phyloP scores from a whole-genome alignment of 2,113 vertebrate species.

The Dinomys branickii region DNA sequence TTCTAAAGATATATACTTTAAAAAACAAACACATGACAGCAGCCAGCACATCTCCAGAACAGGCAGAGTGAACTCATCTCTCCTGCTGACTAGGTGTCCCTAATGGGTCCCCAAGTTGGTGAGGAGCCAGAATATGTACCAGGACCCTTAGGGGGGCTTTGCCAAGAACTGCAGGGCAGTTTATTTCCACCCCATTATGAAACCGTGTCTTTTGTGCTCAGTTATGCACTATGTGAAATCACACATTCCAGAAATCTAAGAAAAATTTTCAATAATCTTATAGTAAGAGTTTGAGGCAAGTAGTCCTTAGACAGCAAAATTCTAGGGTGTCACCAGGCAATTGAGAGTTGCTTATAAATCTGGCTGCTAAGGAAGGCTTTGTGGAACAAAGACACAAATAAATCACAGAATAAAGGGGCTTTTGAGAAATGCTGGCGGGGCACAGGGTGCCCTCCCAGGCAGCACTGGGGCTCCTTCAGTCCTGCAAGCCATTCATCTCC shows the following conservation, averaged over 20 bases:
- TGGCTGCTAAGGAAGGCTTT: background rate
- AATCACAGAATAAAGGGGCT: background rate
- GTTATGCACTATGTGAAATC: background rate
- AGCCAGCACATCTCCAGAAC: background rate
- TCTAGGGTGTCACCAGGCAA: too few relatives aligned
- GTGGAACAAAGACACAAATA: too few relatives aligned
- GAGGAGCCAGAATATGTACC: too few relatives aligned
- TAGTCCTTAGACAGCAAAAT: rapidly evolving
- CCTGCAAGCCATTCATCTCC: too few relatives aligned
- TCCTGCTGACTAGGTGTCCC: rapidly evolving
- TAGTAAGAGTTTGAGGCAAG: background rate
- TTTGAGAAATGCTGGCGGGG: background rate
- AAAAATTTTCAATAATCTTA: background rate
- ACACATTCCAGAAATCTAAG: too few relatives aligned
- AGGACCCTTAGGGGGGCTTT: background rate
- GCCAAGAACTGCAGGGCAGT: rapidly evolving
- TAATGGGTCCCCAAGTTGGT: rapidly evolving
- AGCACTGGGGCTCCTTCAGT: background rate
- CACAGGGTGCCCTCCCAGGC: background rate
- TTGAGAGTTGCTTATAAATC: background rate
- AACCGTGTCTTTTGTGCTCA: rapidly evolving
- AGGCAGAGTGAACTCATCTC: too few relatives aligned
- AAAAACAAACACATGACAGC: background rate
- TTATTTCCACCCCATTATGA: background rate
- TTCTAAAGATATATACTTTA: background rate